Evolutionary conservation across 1,140 invertebrate species (phyloP).

Genomic region (Drosophila sp.): DNA sequence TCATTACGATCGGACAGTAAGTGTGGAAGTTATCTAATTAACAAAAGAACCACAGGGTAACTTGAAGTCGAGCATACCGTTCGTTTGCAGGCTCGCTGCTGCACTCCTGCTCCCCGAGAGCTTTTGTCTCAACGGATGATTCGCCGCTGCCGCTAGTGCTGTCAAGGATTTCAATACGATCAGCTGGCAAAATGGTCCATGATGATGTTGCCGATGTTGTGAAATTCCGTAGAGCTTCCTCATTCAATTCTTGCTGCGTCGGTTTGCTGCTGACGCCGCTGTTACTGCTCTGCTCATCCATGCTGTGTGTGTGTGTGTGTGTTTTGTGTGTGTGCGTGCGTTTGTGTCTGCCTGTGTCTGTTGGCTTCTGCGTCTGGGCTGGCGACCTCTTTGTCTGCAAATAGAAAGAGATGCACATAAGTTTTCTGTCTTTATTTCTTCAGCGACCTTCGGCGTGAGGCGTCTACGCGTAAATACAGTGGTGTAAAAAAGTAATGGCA

Average conservation of each 20-base stretch:
- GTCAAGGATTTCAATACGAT: slow-evolving; percentile 43
- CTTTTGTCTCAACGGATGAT: neutral
- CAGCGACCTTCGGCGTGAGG: slow-evolving; percentile 29
- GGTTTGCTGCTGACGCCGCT: slow-evolving; percentile 17
- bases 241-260: slow-evolving; percentile 33
- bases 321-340: slow-evolving; percentile 14
- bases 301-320: slow-evolving; percentile 29
- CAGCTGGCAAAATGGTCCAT: slow-evolving; percentile 61
- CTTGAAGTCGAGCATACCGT: slow-evolving; percentile 25
- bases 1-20: too few relatives aligned
- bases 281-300: slow-evolving; percentile 37
- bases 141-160: slow-evolving; percentile 10
- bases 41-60: too few relatives aligned
- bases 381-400: slow-evolving; percentile 43
- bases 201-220: slow-evolving; percentile 55
- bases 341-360: slow-evolving; percentile 9
- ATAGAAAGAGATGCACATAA: slow-evolving; percentile 19
- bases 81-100: slow-evolving; percentile 54
- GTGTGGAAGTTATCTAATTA: too few relatives aligned
- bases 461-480: slow-evolving; percentile 11
- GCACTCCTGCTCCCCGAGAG: slow-evolving; percentile 3
- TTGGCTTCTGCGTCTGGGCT: slow-evolving; percentile 13
- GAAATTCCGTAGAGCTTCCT: slow-evolving; percentile 1
- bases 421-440: slow-evolving; percentile 32
- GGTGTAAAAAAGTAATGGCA: too few relatives aligned